Percentiles rank a stretch among this genome's conserved stretches.
These are phyloP conservation scores for Morpho deidamia DNA, from an alignment of 2,888 invertebrate species.

Conservation along the genomic window DNA sequence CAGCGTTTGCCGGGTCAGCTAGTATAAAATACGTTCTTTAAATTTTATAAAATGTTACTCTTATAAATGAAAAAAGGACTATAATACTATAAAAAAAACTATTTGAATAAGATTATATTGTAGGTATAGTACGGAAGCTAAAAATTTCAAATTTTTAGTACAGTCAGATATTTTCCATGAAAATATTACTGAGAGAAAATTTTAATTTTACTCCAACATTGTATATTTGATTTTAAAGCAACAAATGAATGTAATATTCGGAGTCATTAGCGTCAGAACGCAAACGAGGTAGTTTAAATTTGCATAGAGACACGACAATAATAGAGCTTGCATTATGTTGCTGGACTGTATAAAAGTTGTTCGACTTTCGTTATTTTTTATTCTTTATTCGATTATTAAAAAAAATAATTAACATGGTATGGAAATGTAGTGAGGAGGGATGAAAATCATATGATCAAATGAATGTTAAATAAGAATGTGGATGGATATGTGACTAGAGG, in stretches of 20 bases:
- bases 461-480: too few species aligned
- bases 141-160: neutral
- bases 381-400: neutral
- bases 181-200: neutral
- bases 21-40: too few species aligned
- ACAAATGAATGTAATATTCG: constrained; percentile 32
- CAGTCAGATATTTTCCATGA: neutral
- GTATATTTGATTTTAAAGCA: constrained; percentile 13
- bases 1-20: too few species aligned
- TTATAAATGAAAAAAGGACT: too few species aligned
- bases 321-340: constrained; percentile 21
- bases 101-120: too few species aligned
- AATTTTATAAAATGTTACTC: too few species aligned
- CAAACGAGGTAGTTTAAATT: constrained; percentile 22
- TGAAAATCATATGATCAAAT: too few species aligned
- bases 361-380: constrained; percentile 15
- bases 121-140: too few species aligned
- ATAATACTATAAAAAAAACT: too few species aligned
- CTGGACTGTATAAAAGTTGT: constrained; percentile 29
- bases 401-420: neutral
- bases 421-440: too few species aligned
- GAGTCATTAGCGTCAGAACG: constrained; percentile 40
- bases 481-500: too few species aligned
- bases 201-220: constrained; percentile 1
- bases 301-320: constrained; percentile 35